phyloP scores from a whole-genome alignment of 2,888 invertebrate genomes.

The Phaedon cochleariae region DNA sequence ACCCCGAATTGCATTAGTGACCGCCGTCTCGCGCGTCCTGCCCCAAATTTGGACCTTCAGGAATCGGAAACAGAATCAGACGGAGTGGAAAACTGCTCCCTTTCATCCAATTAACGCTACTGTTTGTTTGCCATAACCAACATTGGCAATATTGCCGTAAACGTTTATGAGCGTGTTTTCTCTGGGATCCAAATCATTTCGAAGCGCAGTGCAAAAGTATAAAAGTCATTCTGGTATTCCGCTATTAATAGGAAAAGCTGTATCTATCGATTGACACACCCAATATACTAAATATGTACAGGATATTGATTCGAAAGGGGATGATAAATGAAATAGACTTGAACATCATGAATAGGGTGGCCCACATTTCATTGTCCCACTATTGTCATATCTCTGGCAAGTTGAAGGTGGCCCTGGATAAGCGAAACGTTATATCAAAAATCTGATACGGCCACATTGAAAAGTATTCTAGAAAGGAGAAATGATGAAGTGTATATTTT shows the following conservation, averaged over 20 bases:
- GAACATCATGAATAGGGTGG: too few species aligned
- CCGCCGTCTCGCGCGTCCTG: conserved; percentile 10
- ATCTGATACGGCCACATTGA: too few species aligned
- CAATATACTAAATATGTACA: too few species aligned
- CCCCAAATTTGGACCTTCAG: conserved; percentile 26
- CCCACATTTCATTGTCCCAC: too few species aligned
- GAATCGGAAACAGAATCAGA: conserved; percentile 30
- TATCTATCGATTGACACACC: background rate
- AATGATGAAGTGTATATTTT: too few species aligned
- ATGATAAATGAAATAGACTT: too few species aligned
- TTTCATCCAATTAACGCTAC: conserved; percentile 34
- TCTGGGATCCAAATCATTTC: conserved; percentile 18
- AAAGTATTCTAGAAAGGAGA: too few species aligned
- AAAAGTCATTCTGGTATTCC: conserved; percentile 3
- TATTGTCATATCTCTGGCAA: too few species aligned
- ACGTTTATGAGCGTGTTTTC: conserved; percentile 25
- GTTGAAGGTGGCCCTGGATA: too few species aligned
- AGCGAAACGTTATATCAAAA: too few species aligned
- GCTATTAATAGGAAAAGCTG: conserved; percentile 7
- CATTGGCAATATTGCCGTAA: conserved; percentile 19
- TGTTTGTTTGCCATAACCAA: conserved; percentile 29
- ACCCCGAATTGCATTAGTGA: conserved; percentile 29
- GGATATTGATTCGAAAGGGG: too few species aligned
- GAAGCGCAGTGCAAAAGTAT: conserved; percentile 2
- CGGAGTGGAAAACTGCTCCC: conserved; percentile 29